These are phyloP conservation scores for Agrochola litura DNA, from an alignment of 2,888 invertebrate genomes.

Conservation along the genomic window DNA sequence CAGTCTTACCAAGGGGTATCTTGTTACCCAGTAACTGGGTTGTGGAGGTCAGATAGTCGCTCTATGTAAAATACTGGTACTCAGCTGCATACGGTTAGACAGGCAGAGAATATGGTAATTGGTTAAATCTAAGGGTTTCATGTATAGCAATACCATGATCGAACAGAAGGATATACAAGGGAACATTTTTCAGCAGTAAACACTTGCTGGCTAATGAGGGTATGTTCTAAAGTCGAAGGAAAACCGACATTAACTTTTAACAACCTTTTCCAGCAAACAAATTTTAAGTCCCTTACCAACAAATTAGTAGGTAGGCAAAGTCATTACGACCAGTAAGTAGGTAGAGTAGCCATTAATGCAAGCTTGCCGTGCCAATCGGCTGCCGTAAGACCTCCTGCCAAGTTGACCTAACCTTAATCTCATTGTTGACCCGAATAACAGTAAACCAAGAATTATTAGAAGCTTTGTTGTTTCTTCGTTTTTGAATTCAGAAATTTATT, in stretches of 20 bases:
- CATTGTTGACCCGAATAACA: constrained; percentile 72
- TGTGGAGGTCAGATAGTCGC: too few relatives aligned
- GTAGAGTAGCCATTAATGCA: constrained; percentile 82
- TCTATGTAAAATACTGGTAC: too few relatives aligned
- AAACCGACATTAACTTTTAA: constrained; percentile 36
- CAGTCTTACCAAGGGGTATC: too few relatives aligned
- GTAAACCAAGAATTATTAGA: constrained; percentile 32
- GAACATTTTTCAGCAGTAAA: neutral
- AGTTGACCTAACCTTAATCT: constrained; percentile 75
- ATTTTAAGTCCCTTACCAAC: constrained; percentile 32
- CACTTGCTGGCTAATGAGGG: neutral
- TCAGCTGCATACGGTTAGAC: too few relatives aligned
- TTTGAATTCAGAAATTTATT: constrained; percentile 39
- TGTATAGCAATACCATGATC: neutral
- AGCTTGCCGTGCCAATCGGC: constrained; percentile 84
- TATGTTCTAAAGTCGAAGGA: neutral
- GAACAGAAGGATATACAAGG: neutral
- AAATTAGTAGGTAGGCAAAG: constrained; percentile 57
- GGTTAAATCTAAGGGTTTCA: neutral
- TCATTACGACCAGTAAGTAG: constrained; percentile 65
- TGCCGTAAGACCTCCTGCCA: constrained; percentile 65
- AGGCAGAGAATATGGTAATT: neutral
- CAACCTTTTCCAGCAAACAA: constrained; percentile 15
- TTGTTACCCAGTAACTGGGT: too few relatives aligned
- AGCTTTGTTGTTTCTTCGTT: constrained; percentile 54